Base-by-base conservation (phyloP, 53 echinoderm and acorn worm genomes). In the Henricia sp. region DNA sequence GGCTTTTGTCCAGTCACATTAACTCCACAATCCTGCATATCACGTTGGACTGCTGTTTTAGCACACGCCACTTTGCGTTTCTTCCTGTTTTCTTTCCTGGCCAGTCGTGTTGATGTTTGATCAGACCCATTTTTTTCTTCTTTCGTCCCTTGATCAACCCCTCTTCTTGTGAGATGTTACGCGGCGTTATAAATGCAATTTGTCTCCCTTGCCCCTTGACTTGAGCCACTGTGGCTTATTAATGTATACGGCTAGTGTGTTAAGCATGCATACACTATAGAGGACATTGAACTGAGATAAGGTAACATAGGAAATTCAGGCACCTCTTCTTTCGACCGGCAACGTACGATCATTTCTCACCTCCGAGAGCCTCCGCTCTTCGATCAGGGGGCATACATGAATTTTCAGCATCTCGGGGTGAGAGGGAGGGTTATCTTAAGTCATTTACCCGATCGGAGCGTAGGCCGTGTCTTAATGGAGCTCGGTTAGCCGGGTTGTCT, bases 401-500 rank as follows among this genome's bases (percentile, higher is more conserved):
- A 80, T 80, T 80, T 80, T 46, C 62, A 44, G 50, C n/a, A 80
- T 62, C 64, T n/a, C n/a, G n/a, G n/a, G n/a, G n/a, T n/a, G n/a
- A n/a, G n/a, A n/a, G n/a, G n/a, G n/a, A 44, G 80, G 80, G 80
- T 80, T 80, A 80, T 80, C 50, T 80, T 80, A 63, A 80, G 80
- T 80, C 80, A 63, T 44, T 80, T 80, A 80, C 80, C 80, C 64
- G 28, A 28, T 29, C 50, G 64, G 64, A 80, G 63, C 57, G 27
- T 12, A 53, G 73, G 36, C 73, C 54, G 20, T 37, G 37, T n/a
- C n/a, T n/a, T 54, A 52, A 73, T 73, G 30, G 59, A 58, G 58
- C 30, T 80, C n/a, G 64, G 80, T 28, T 62, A 48, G 62, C 77
- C 32, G 30, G 78, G 62, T 62, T 62, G 78, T 60, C 36, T 11